These are phyloP conservation scores for Heterodera filipjevi DNA, from an alignment of 2,888 invertebrate species.

Conservation along the genomic window DNA sequence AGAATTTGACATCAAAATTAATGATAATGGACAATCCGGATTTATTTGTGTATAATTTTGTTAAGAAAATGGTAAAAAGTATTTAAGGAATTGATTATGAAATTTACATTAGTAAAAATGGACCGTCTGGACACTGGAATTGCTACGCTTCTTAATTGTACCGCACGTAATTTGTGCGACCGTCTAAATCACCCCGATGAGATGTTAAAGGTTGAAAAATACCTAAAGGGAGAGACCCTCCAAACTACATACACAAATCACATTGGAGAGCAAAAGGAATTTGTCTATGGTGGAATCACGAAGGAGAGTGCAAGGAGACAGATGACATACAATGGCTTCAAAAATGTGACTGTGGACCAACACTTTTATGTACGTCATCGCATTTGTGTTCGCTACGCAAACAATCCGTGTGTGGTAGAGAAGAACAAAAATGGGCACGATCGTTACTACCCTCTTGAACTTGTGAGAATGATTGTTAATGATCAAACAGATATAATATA, in stretches of 20 bases:
- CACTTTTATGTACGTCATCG: conserved; percentile 15
- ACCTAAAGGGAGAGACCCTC: not conserved
- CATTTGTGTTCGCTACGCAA: too few species aligned
- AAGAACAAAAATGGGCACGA: too few species aligned
- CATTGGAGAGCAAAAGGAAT: not conserved
- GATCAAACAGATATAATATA: too few species aligned
- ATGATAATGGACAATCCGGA: not conserved
- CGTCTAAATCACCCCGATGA: conserved; percentile 1
- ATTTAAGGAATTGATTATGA: conserved; percentile 11
- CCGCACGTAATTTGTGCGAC: not conserved
- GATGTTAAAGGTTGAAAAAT: not conserved
- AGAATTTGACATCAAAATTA: not conserved
- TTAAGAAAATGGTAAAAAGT: conserved; percentile 9
- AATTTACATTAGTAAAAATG: not conserved
- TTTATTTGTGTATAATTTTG: conserved; percentile 6
- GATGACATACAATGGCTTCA: not conserved
- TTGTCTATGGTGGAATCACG: not conserved
- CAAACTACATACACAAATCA: not conserved
- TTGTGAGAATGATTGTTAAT: too few species aligned
- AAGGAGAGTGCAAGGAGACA: not conserved
- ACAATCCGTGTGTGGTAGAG: too few species aligned
- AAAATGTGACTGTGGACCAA: not conserved
- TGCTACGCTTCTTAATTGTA: not conserved
- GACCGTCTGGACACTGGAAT: not conserved
- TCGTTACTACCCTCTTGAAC: too few species aligned